These are phyloP conservation scores for Napeogenes inachia DNA, from an alignment of 2,888 invertebrate genomes.

Conservation along the genomic window DNA sequence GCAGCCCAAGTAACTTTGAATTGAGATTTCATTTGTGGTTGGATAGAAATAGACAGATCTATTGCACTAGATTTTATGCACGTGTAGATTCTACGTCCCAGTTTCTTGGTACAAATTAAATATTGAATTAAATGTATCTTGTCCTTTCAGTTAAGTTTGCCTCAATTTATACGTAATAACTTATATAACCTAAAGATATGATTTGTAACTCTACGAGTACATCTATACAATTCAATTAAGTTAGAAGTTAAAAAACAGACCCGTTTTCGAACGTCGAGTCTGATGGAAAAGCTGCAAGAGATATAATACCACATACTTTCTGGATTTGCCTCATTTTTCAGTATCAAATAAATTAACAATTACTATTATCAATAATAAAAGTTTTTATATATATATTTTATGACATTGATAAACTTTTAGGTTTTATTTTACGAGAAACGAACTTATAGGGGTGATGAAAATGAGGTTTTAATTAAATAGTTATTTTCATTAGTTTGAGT, in stretches of 20 bases:
- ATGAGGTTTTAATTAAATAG: too few relatives aligned
- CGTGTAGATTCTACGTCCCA: not conserved
- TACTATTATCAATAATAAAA: too few relatives aligned
- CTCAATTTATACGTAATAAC: too few relatives aligned
- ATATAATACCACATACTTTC: constrained; percentile 21
- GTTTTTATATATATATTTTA: too few relatives aligned
- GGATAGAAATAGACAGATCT: constrained; percentile 1
- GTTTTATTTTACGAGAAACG: constrained; percentile 8
- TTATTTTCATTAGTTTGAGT: too few relatives aligned
- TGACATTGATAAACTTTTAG: too few relatives aligned
- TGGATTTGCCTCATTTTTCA: too few relatives aligned
- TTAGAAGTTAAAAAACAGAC: constrained; percentile 18
- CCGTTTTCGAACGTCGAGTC: constrained; percentile 24
- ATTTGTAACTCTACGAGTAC: constrained; percentile 12
- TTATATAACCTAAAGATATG: not conserved
- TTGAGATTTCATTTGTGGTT: not conserved
- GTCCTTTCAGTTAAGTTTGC: constrained; percentile 1
- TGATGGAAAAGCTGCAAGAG: constrained; percentile 31
- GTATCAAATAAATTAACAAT: too few relatives aligned
- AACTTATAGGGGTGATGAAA: constrained; percentile 4
- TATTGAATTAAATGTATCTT: too few relatives aligned
- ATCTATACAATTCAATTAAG: constrained; percentile 7
- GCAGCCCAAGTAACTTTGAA: constrained; percentile 4
- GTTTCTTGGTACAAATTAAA: not conserved
- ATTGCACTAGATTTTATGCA: constrained; percentile 1